phyloP scores from a whole-genome alignment of 1,140 invertebrate species.

The Trichoplusia ni region DNA sequence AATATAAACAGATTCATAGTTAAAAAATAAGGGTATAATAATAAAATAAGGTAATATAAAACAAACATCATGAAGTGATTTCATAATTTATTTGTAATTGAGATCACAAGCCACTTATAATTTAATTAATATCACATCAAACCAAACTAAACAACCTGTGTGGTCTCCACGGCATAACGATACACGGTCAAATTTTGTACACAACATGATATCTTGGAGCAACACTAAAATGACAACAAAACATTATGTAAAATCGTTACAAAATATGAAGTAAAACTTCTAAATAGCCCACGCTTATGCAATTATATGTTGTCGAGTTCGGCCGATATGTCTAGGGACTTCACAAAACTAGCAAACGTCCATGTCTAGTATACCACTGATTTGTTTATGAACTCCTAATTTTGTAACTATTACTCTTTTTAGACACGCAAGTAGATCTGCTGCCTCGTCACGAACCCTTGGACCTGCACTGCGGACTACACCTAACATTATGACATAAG shows the following conservation, averaged over 20 bases:
- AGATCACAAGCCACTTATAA: constrained; percentile 74
- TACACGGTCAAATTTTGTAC: constrained; percentile 39
- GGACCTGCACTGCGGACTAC: background rate
- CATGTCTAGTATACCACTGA: background rate
- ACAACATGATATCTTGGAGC: constrained; percentile 3
- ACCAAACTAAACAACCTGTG: constrained; percentile 28
- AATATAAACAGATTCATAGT: too few relatives aligned
- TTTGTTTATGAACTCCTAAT: constrained; percentile 15
- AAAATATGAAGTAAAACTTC: constrained; percentile 41
- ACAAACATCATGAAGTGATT: constrained; percentile 42
- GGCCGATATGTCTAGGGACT: background rate
- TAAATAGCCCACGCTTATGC: constrained; percentile 13
- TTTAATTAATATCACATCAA: constrained; percentile 54
- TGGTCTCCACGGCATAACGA: constrained; percentile 14
- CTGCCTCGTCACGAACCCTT: background rate
- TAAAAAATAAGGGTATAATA: too few relatives aligned
- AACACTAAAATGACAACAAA: constrained; percentile 20
- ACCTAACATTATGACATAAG: background rate
- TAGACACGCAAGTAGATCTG: constrained; percentile 23
- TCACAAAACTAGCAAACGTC: background rate
- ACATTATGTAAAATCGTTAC: constrained; percentile 38
- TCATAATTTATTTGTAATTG: constrained; percentile 71
- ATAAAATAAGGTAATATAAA: constrained; percentile 10
- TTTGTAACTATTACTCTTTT: constrained; percentile 23
- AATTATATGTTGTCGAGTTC: background rate